Evolutionary conservation across 1,140 invertebrate species (phyloP), one percentile per base, ranked within the genome.

Genomic region (Dendroctonus valens): DNA sequence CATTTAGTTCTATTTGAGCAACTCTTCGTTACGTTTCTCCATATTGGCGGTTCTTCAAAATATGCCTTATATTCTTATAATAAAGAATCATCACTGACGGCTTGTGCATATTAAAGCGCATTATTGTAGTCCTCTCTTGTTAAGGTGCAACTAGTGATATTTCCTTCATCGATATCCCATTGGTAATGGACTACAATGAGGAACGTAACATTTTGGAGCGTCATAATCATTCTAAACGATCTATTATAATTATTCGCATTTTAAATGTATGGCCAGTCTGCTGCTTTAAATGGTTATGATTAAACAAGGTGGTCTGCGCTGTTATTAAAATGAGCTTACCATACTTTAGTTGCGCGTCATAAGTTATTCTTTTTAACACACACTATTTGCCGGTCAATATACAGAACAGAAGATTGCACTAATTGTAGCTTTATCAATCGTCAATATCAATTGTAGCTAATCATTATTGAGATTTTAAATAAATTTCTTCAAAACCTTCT

Each of bases 161-260:
- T 46, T 15, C 2, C 41, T 39, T 6, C 11, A 40, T 41, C 42
- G 39, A 7, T 11, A 46, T 14, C 15, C 46, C 57, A 59, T 46
- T 46, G n/a, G 57, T 59, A 46, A 59, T 59, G 42, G 57, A 59
- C 14, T 41, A 59, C 57, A 59, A 59, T 59, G 46, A 59, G 26
- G 41, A 46, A 12, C 39, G 39, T 26, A n/a, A n/a, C 15, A 39
- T 53, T 53, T 38, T 8, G 41, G 41, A n/a, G 11, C 11, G 46
- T 14, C 9, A 52, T 52, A 52, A 52, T 52, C 50, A 52, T 52
- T 52, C 38, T 14, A 52, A 52, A 52, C 50, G n/a, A 52, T 52
- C 50, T 6, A 52, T 52, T 52, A 52, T 26, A 26, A 26, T 26
- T 26, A 52, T 52, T 52, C 50, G 50, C 14, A 52, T 52, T 52